These are phyloP conservation scores for Fulmarus glacialis DNA, from an alignment of 2,113 vertebrate genomes.

Conservation along the genomic window DNA sequence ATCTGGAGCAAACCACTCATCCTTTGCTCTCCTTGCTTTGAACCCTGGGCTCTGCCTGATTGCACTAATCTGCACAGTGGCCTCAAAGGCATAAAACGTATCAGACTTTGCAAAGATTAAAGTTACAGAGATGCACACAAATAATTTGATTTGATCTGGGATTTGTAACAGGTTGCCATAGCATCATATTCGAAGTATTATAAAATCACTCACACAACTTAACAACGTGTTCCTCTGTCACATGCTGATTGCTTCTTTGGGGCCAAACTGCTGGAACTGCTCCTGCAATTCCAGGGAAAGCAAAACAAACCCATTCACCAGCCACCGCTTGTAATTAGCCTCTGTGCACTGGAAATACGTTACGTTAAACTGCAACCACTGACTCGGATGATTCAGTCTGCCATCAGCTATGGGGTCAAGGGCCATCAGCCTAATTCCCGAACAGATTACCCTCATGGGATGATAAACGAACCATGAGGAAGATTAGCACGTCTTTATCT, in stretches of 20 bases:
- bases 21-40: constrained; percentile 8
- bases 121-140: constrained; percentile 39
- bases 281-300: background rate
- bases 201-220: constrained; percentile 42
- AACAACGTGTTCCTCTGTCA: constrained; percentile 51
- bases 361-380: background rate
- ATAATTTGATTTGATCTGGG: constrained; percentile 53
- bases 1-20: background rate
- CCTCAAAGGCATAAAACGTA: constrained; percentile 29
- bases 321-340: background rate
- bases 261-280: constrained; percentile 35
- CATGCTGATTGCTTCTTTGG: constrained; percentile 7
- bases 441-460: background rate
- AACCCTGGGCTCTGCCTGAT: constrained; percentile 19
- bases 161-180: constrained; percentile 67
- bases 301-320: constrained; percentile 26
- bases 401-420: background rate
- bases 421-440: background rate
- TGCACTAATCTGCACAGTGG: background rate
- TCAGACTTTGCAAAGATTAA: constrained; percentile 35
- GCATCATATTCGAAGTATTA: constrained; percentile 40
- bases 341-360: background rate
- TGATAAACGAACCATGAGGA: background rate
- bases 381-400: background rate
- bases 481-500: background rate